Evolutionary conservation across 2,113 vertebrate genomes (phyloP), one percentile per base, ranked within the genome.

Genomic region (Thamnophis sirtalis): DNA sequence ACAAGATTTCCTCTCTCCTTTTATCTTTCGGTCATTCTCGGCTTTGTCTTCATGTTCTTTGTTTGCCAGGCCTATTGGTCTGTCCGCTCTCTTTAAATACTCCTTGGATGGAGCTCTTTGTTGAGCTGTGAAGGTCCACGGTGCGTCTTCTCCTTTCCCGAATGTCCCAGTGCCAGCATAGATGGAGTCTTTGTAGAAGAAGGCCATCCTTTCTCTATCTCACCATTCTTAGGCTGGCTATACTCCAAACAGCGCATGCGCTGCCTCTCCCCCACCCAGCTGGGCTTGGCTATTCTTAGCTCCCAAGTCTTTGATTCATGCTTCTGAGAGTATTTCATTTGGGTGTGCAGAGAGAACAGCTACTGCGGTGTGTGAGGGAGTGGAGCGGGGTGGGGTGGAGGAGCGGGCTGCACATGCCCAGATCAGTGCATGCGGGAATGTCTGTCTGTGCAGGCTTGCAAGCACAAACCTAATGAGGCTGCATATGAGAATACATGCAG

Each of bases 241-340:
- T 48, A 33, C 21, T 89, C 90, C 90, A 55, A 86, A 89, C 10
- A 5, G 93, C 56, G 90, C 56, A 38, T 93, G 93, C 84, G 87
- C 58, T 86, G 51, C 68, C 56, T 91, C 92, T 91, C 92, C 87
- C 54, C 54, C 90, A 49, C 86, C 90, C 90, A 91, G 90, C 90
- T 91, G 87, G 73, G 73, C 90, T 38, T 33, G 87, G 90, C 93
- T 93, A 93, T 93, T 93, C 93, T 93, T 93, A 93, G 93, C 93
- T 86, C 56, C 28, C 3, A 24, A 88, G 90, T 85, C 93, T 93
- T 93, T 93, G 93, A 96, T 97, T 97, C 96, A 97, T 94, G 96
- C 97, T 95, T 95, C 95, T 93, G 94, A 95, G 96, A 94, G 90
- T 93, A 92, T 92, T 92, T 84, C 68, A 84, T 68, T 38, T 88